Conservation (phyloP, 2,888 invertebrate genomes). For the Pandemis corylana region DNA sequence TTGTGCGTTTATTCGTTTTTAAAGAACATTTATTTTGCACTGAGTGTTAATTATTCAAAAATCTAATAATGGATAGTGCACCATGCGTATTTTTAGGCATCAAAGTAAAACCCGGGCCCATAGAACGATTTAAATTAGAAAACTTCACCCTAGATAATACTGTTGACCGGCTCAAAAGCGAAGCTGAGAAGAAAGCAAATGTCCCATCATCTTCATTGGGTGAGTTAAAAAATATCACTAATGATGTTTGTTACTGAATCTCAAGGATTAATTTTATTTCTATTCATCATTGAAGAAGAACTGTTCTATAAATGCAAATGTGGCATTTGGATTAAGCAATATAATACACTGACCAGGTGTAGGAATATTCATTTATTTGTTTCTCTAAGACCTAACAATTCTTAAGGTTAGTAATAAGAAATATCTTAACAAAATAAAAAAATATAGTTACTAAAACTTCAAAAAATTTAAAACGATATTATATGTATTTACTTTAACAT, state of each 20-base stretch:
- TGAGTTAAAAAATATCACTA: conserved; percentile 51
- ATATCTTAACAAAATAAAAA: too few relatives aligned
- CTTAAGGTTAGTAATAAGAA: too few relatives aligned
- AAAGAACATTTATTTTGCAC: background rate
- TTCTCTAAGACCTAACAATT: too few relatives aligned
- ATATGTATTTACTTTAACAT: too few relatives aligned
- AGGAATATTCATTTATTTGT: too few relatives aligned
- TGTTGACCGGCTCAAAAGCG: conserved; percentile 84
- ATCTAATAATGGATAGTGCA: conserved; percentile 62
- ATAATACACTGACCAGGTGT: too few relatives aligned
- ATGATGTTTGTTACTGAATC: too few relatives aligned
- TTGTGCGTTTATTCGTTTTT: background rate
- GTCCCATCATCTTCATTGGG: conserved; percentile 85
- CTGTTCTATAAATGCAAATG: too few relatives aligned
- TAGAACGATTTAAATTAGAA: conserved; percentile 79
- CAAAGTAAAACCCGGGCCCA: conserved; percentile 78
- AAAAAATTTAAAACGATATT: background rate
- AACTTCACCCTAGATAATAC: conserved; percentile 86
- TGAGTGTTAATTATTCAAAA: conserved; percentile 20
- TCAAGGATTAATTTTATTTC: too few relatives aligned
- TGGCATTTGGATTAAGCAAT: too few relatives aligned
- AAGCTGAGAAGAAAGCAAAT: conserved; percentile 84
- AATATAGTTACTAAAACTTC: background rate
- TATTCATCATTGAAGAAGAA: too few relatives aligned
- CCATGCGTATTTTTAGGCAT: conserved; percentile 75